Evolutionary conservation across 2,888 invertebrate genomes (phyloP).

Genomic region (Gymnoscelis rufifasciata): DNA sequence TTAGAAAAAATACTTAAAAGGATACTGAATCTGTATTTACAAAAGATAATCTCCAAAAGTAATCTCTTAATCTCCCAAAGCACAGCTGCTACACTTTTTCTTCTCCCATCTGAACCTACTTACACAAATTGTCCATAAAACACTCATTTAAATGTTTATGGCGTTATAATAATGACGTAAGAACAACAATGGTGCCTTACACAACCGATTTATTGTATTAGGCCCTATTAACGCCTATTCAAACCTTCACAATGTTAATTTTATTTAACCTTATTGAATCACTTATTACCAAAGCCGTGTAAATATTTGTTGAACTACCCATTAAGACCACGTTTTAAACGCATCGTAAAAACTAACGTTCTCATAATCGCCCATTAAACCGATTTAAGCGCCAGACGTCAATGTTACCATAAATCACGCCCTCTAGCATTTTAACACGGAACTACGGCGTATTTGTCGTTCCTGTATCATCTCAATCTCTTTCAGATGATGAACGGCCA

Average conservation of each 20-base stretch:
- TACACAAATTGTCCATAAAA: slow-evolving; percentile 4
- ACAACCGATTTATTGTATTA: slow-evolving; percentile 5
- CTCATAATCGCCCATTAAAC: slow-evolving; percentile 58
- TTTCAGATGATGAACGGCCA: slow-evolving; percentile 58
- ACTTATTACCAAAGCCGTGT: slow-evolving; percentile 48
- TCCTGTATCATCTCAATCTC: slow-evolving; percentile 64
- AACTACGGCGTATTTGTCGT: slow-evolving; percentile 56
- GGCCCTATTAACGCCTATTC: slow-evolving; percentile 3
- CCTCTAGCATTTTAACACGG: slow-evolving; percentile 55
- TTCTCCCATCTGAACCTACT: slow-evolving; percentile 4
- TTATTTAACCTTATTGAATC: slow-evolving; percentile 33
- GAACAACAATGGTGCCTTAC: slow-evolving; percentile 1
- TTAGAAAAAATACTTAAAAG: too few species aligned
- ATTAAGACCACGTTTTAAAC: slow-evolving; percentile 62
- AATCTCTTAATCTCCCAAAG: not conserved
- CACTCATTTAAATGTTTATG: slow-evolving; percentile 1
- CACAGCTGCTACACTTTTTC: slow-evolving; percentile 2
- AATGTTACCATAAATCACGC: slow-evolving; percentile 63
- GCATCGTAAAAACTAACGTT: slow-evolving; percentile 63
- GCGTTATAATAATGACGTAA: slow-evolving; percentile 2
- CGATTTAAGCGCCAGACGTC: slow-evolving; percentile 60
- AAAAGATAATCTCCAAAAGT: not conserved
- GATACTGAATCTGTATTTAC: too few species aligned
- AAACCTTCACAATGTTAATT: slow-evolving; percentile 16
- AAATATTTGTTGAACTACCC: slow-evolving; percentile 59